Evolutionary conservation across 2,888 invertebrate species (phyloP).

Genomic region (Papilio protenor): DNA sequence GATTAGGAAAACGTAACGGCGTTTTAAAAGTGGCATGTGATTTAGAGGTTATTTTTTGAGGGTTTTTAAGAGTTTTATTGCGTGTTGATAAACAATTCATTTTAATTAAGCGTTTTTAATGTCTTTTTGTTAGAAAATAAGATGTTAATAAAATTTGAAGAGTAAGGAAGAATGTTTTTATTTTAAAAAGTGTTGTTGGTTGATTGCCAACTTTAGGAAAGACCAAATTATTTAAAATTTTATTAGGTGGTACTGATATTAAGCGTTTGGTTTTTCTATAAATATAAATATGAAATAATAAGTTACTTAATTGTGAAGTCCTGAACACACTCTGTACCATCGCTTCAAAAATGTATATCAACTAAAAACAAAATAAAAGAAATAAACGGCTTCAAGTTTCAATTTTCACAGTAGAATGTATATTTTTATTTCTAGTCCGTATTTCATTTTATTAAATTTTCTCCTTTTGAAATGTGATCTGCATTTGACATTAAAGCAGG

Average conservation of each 20-base stretch:
- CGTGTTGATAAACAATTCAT: conserved; percentile 17
- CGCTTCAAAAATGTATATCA: background rate
- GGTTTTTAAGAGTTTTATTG: conserved; percentile 25
- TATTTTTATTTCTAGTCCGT: conserved; percentile 41
- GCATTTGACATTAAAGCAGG: conserved; percentile 44
- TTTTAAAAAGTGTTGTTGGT: background rate
- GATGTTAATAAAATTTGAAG: conserved; percentile 19
- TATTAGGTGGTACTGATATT: background rate
- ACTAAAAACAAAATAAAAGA: conserved; percentile 13
- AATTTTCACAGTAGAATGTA: conserved; percentile 34
- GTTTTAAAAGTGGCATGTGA: conserved; percentile 26
- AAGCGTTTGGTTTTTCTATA: background rate
- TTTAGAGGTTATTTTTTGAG: background rate
- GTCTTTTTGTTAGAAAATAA: conserved; percentile 14
- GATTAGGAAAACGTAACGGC: conserved; percentile 35
- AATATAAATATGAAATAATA: background rate
- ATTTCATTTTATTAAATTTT: conserved; percentile 43
- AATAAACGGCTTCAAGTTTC: conserved; percentile 11
- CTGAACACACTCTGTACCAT: background rate
- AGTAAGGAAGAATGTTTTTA: conserved; percentile 10
- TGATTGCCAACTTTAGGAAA: background rate
- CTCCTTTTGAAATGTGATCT: conserved; percentile 43
- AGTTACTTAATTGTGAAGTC: background rate
- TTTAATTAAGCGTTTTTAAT: conserved; percentile 12
- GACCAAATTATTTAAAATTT: background rate